Conservation (phyloP, 2,888 invertebrate species). For the Drosophila emarginata region DNA sequence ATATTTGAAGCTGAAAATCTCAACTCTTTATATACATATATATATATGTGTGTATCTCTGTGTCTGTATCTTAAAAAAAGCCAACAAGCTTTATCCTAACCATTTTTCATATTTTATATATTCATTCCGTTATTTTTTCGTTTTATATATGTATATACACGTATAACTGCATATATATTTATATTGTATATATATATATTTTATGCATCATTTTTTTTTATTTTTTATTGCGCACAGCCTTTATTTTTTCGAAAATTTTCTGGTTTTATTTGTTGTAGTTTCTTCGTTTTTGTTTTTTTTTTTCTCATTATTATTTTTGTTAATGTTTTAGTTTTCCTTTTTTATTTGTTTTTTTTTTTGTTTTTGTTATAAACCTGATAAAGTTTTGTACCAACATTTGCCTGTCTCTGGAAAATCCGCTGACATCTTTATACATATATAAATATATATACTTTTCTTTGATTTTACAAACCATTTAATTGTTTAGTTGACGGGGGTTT, state of each 20-base stretch:
- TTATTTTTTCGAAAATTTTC: conserved; percentile 52
- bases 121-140: conserved; percentile 5
- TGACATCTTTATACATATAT: conserved; percentile 31
- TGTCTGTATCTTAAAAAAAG: neutral
- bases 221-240: conserved; percentile 68
- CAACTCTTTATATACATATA: neutral
- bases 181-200: conserved; percentile 6
- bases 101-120: neutral
- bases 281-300: conserved; percentile 17
- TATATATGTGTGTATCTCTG: neutral
- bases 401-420: conserved; percentile 34
- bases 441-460: conserved; percentile 13
- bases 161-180: conserved; percentile 9
- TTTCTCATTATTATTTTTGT: conserved; percentile 33
- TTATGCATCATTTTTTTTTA: conserved; percentile 32
- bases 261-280: conserved; percentile 22
- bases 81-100: conserved; percentile 11
- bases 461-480: conserved; percentile 13
- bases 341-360: conserved; percentile 38
- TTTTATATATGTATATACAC: conserved; percentile 16
- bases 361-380: conserved; percentile 53
- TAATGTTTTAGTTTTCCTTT: conserved; percentile 4
- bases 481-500: neutral
- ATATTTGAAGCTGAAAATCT: conserved; percentile 3
- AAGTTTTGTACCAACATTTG: conserved; percentile 70